Base-by-base conservation (phyloP, 2,888 invertebrate species). In the Anthophora plumipes region DNA sequence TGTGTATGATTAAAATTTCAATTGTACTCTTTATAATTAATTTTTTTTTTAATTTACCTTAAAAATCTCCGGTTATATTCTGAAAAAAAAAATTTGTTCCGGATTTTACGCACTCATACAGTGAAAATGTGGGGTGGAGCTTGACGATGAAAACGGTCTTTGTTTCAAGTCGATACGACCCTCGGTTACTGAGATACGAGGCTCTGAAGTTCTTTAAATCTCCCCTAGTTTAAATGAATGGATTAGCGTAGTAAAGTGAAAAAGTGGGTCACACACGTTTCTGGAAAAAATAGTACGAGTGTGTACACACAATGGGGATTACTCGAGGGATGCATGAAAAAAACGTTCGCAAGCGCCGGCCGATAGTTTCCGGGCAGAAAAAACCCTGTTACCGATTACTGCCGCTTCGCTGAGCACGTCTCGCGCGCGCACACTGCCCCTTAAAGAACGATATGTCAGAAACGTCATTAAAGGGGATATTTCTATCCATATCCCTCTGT, bases 191-290 rank as follows among this genome's bases (percentile, higher is more conserved):
- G n/a, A 57, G 37, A 9, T 9, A 37, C 37, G 25, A 31, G 9
- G 1, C 22, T 46, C 7, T 7, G 14, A 14, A 43, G 25, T 25
- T 46, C 22, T 31, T 17, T 11, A 2, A 22, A 22, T 22, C 8
- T 17, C 8, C 37, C 60, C 25, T 8, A 17, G 20, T 3, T n/a
- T 25, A 14, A 22, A 61, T 25, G 60, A 61, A 61, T 61, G 60
- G 22, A 43, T 46, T 8, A 17, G 3, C 25, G 54, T 60, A 25
- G 60, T 60, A 22, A 6, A n/a, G 7, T 14, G 37, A 22, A 7
- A 61, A 61, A n/a, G 14, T 61, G 14, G 60, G 60, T 61, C 60
- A 61, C 43, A 17, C 43, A 17, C 14, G 17, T 25, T 43, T 14
- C 43, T 61, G 43, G 20, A 25, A 61, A 43, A 61, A 22, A 22